A percentile compares a stretch with the other conserved stretches of the same genome.
These are phyloP conservation scores for Alfaro cultratus DNA, from an alignment of 2,797 vertebrate species.

Conservation along the genomic window DNA sequence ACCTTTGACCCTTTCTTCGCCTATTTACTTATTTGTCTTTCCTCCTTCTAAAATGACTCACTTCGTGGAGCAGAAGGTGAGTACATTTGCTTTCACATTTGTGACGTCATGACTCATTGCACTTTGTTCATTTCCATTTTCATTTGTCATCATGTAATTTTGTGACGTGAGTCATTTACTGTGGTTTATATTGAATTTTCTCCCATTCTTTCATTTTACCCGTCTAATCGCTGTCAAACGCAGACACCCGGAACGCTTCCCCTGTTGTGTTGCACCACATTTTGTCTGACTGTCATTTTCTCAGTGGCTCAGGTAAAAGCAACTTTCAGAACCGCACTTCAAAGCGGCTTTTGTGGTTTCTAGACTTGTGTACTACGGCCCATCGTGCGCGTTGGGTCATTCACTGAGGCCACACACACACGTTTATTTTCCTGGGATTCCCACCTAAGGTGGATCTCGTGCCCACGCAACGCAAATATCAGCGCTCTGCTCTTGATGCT, in stretches of 20 bases:
- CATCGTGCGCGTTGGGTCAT: constrained; percentile 42
- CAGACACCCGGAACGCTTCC: constrained; percentile 36
- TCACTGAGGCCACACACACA: constrained; percentile 27
- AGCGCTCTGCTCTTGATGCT: constrained; percentile 31
- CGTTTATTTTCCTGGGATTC: constrained; percentile 11
- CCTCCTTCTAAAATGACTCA: constrained; percentile 31
- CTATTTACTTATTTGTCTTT: constrained; percentile 13
- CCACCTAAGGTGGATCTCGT: constrained; percentile 30
- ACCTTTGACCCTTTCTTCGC: neutral
- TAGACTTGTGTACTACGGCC: constrained; percentile 16
- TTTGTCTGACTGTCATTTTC: constrained; percentile 59
- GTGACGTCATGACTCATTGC: constrained; percentile 12
- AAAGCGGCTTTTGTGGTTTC: constrained; percentile 65
- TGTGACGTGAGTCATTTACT: constrained; percentile 20
- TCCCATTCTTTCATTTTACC: constrained; percentile 49
- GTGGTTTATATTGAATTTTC: constrained; percentile 45
- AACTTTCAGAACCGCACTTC: constrained; percentile 49
- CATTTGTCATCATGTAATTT: constrained; percentile 22
- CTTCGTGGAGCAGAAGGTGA: constrained; percentile 76
- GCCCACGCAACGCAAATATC: constrained; percentile 34
- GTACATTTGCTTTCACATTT: constrained; percentile 33
- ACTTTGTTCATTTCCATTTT: constrained; percentile 43
- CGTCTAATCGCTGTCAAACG: constrained; percentile 53
- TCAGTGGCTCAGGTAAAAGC: constrained; percentile 59
- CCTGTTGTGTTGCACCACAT: constrained; percentile 45